Percentiles rank a stretch among this genome's conserved stretches.
Evolutionary conservation across 2,113 vertebrate species (phyloP).

Genomic region (Calypte anna): DNA sequence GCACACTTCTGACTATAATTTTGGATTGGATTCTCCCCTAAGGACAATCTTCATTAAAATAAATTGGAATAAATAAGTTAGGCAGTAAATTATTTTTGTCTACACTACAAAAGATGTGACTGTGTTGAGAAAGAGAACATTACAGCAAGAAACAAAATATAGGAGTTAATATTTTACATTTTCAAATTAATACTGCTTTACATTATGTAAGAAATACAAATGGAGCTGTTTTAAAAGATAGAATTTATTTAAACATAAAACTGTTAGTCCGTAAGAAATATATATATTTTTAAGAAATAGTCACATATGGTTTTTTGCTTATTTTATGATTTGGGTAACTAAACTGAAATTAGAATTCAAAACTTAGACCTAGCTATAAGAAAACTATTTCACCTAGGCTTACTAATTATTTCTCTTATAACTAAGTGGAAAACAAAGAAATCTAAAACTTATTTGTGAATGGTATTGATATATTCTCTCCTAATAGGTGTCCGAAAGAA

Average conservation of each 20-base stretch:
- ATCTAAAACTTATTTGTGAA: background rate
- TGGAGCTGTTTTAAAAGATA: background rate
- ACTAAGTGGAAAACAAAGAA: background rate
- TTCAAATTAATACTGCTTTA: background rate
- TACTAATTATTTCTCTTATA: background rate
- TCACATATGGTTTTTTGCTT: background rate
- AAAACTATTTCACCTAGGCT: background rate
- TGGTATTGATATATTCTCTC: background rate
- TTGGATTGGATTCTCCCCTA: background rate
- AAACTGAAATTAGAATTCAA: background rate
- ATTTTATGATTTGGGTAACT: background rate
- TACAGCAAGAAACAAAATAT: background rate
- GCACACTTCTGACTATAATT: background rate
- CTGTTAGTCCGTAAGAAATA: background rate
- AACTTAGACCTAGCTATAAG: background rate
- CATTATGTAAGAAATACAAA: background rate
- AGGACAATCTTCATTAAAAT: background rate
- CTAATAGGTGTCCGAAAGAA: conserved; percentile 86
- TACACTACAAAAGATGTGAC: background rate
- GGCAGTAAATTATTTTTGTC: background rate
- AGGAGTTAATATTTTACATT: background rate
- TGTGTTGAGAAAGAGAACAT: background rate
- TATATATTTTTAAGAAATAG: background rate
- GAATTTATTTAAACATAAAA: background rate
- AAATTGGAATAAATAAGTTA: background rate